A percentile compares a stretch with the other conserved stretches of the same genome.
Evolutionary conservation across 1,140 invertebrate species (phyloP).

Genomic region (Batillaria attramentaria): DNA sequence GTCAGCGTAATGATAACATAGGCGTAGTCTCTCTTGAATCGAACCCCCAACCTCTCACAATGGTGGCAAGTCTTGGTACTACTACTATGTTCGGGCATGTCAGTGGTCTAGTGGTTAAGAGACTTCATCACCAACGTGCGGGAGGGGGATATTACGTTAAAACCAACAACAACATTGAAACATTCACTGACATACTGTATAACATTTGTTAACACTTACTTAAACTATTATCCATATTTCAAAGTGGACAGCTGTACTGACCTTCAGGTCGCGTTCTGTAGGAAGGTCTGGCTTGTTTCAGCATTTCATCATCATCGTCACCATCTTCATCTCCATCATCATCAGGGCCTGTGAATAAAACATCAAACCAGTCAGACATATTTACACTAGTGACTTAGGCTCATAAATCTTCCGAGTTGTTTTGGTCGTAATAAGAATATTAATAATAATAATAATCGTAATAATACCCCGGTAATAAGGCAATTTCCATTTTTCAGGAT

Average conservation of each 20-base stretch:
- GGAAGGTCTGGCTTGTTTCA: conserved; percentile 44
- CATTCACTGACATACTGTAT: conserved; percentile 11
- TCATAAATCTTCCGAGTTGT: too few relatives aligned
- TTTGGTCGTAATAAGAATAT: too few relatives aligned
- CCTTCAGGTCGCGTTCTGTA: conserved; percentile 62
- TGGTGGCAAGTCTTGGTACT: background rate
- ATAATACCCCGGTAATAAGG: too few relatives aligned
- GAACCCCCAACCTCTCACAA: background rate
- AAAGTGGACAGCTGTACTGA: conserved; percentile 26
- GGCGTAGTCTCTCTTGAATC: background rate
- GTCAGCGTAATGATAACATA: background rate
- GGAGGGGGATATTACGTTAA: background rate
- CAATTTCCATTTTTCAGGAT: too few relatives aligned
- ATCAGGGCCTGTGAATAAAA: conserved; percentile 34
- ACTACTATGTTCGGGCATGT: background rate
- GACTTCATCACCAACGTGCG: background rate
- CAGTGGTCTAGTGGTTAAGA: background rate
- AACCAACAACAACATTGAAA: conserved; percentile 29
- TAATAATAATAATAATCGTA: too few relatives aligned
- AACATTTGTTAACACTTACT: background rate
- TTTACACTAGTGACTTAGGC: too few relatives aligned
- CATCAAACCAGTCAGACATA: too few relatives aligned
- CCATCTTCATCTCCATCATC: conserved; percentile 57
- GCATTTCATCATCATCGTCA: conserved; percentile 52
- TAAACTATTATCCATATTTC: background rate